Percentiles rank a stretch among this genome's conserved stretches.
These are phyloP conservation scores for Anthonomus grandis DNA, from an alignment of 1,140 invertebrate genomes.

Conservation along the genomic window DNA sequence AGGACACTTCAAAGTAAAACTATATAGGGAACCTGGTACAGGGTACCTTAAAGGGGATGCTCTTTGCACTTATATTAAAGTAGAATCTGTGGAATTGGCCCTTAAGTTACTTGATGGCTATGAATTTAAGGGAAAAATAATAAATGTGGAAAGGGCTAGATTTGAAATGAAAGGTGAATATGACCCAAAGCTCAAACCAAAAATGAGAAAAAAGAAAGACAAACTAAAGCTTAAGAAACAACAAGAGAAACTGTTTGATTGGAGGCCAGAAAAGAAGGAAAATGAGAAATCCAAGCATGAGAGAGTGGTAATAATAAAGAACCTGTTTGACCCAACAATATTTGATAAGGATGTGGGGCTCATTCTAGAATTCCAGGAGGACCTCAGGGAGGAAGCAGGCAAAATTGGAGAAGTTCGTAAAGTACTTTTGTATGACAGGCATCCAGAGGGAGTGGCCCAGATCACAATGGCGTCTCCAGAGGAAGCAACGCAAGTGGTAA, in stretches of 20 bases:
- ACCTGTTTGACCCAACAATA: slow-evolving; percentile 86
- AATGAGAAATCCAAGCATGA: slow-evolving; percentile 85
- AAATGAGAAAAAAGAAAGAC: slow-evolving; percentile 86
- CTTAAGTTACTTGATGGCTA: slow-evolving; percentile 90
- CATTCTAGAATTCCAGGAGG: slow-evolving; percentile 88
- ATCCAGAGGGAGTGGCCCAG: slow-evolving; percentile 92
- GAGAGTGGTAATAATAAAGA: slow-evolving; percentile 88
- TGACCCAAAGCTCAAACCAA: slow-evolving; percentile 91
- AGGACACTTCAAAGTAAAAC: slow-evolving; percentile 88
- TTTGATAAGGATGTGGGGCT: slow-evolving; percentile 87
- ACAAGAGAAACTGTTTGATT: slow-evolving; percentile 94
- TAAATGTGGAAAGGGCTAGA: slow-evolving; percentile 88
- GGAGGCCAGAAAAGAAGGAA: slow-evolving; percentile 88
- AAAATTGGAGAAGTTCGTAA: slow-evolving; percentile 94
- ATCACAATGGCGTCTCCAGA: slow-evolving; percentile 88
- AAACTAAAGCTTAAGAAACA: slow-evolving; percentile 89
- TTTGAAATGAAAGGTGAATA: slow-evolving; percentile 95
- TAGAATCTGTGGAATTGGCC: slow-evolving; percentile 92
- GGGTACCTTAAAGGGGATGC: slow-evolving; percentile 93
- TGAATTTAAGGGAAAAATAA: slow-evolving; percentile 71
- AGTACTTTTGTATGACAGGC: slow-evolving; percentile 88
- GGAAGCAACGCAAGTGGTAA: slow-evolving; percentile 86
- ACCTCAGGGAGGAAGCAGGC: slow-evolving; percentile 81
- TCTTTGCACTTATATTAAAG: slow-evolving; percentile 94
- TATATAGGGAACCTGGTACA: slow-evolving; percentile 84